phyloP scores from a whole-genome alignment of 2,888 invertebrate species.

The Drepanosiphum platanoidis region DNA sequence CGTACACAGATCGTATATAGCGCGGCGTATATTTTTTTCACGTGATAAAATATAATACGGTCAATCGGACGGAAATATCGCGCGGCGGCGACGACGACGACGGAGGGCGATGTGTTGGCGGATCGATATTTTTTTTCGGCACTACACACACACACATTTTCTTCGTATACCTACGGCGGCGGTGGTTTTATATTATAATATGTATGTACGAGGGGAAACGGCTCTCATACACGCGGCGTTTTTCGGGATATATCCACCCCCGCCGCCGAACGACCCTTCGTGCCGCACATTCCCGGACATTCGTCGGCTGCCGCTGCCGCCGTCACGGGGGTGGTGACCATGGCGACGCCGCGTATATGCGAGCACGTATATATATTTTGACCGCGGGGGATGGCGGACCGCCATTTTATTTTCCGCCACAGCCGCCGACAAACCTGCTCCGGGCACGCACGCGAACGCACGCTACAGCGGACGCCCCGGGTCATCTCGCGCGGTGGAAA shows the following conservation, averaged over 20 bases:
- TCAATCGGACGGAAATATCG: not conserved
- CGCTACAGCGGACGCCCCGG: constrained; percentile 16
- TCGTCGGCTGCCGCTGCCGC: constrained; percentile 6
- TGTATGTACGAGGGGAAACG: not conserved
- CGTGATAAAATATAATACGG: not conserved
- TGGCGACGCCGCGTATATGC: constrained; percentile 59
- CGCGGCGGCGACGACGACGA: not conserved
- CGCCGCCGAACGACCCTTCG: not conserved
- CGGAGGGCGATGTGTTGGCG: not conserved
- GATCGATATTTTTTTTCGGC: not conserved
- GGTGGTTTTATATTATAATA: too few relatives aligned
- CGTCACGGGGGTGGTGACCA: constrained; percentile 57
- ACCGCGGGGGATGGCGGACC: constrained; percentile 60
- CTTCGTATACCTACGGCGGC: not conserved
- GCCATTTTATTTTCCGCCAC: constrained; percentile 60
- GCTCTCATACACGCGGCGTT: not conserved
- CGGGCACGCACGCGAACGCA: not conserved
- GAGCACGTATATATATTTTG: constrained; percentile 17
- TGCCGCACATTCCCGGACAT: constrained; percentile 32
- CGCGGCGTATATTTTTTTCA: too few relatives aligned
- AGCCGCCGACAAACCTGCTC: not conserved
- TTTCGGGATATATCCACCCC: constrained; percentile 28
- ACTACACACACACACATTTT: not conserved
- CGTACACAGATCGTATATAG: too few relatives aligned
- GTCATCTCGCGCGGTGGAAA: constrained; percentile 1